phyloP scores from a whole-genome alignment of 2,113 vertebrate genomes.

The Jacana jacana region DNA sequence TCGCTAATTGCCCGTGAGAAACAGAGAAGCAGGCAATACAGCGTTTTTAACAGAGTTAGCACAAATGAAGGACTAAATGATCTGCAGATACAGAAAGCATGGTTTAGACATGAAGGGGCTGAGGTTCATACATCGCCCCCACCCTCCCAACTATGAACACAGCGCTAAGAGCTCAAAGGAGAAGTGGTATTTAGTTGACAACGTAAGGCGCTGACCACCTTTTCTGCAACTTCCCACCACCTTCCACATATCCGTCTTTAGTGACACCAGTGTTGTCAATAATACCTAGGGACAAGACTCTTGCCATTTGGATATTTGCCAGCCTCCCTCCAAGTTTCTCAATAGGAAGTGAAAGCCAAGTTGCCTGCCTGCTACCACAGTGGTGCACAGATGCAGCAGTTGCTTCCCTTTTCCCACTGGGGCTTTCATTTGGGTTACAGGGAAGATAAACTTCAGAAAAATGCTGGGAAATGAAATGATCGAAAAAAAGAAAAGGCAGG shows the following conservation, averaged over 20 bases:
- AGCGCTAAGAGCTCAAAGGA: background rate
- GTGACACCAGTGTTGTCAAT: background rate
- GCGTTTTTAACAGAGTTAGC: background rate
- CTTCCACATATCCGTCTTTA: background rate
- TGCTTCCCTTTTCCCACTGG: constrained; percentile 7
- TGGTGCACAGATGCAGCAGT: background rate
- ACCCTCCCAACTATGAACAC: rapidly evolving
- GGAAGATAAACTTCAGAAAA: background rate
- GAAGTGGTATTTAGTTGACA: background rate
- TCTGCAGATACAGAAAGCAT: background rate
- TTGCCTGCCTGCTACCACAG: background rate
- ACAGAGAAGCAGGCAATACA: background rate
- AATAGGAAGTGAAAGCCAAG: constrained; percentile 45
- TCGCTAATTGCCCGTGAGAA: no score
- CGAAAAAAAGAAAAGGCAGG: background rate
- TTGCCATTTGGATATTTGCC: background rate
- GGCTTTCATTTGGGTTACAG: background rate
- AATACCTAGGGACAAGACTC: rapidly evolving
- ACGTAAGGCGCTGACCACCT: background rate
- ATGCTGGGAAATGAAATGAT: background rate
- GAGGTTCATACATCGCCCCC: rapidly evolving
- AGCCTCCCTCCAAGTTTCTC: background rate
- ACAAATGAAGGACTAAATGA: background rate
- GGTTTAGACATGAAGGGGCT: background rate
- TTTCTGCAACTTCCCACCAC: background rate